phyloP scores from a whole-genome alignment of 2,113 vertebrate genomes.

The Alectura lathami region DNA sequence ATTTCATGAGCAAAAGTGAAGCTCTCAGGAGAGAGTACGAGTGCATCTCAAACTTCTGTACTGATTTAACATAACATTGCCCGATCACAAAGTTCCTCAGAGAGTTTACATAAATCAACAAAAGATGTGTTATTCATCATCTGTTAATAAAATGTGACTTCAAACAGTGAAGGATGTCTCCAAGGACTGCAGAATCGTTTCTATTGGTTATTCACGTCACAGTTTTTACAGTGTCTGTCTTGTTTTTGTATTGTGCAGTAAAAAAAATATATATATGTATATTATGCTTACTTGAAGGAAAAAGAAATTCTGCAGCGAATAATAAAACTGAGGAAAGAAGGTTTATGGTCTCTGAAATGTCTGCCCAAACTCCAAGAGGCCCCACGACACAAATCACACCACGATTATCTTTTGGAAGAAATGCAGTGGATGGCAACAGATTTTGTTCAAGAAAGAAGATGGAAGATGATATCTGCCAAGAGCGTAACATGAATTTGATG shows the following conservation, averaged over 20 bases:
- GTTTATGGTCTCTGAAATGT: constrained; percentile 85
- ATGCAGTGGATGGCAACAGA: constrained; percentile 94
- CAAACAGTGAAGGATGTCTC: not conserved
- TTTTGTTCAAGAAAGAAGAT: constrained; percentile 88
- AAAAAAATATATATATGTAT: too few species aligned
- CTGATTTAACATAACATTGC: not conserved
- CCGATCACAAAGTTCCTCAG: not conserved
- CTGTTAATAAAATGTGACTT: not conserved
- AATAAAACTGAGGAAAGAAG: constrained; percentile 83
- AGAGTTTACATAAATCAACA: not conserved
- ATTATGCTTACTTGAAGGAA: too few species aligned
- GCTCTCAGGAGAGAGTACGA: not conserved
- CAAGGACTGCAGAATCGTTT: too few species aligned
- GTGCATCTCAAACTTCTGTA: not conserved
- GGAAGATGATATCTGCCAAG: constrained; percentile 86
- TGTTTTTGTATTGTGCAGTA: too few species aligned
- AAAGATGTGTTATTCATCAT: not conserved
- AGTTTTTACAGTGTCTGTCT: too few species aligned
- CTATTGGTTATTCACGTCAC: too few species aligned
- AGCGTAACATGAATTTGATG: constrained; percentile 73
- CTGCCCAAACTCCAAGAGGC: constrained; percentile 88
- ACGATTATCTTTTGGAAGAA: constrained; percentile 90
- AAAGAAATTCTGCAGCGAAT: constrained; percentile 77
- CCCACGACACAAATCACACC: constrained; percentile 84
- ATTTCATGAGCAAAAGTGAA: not conserved